Conservation (phyloP, 1,140 invertebrate species). For the Pseudomyrmex pallidus region DNA sequence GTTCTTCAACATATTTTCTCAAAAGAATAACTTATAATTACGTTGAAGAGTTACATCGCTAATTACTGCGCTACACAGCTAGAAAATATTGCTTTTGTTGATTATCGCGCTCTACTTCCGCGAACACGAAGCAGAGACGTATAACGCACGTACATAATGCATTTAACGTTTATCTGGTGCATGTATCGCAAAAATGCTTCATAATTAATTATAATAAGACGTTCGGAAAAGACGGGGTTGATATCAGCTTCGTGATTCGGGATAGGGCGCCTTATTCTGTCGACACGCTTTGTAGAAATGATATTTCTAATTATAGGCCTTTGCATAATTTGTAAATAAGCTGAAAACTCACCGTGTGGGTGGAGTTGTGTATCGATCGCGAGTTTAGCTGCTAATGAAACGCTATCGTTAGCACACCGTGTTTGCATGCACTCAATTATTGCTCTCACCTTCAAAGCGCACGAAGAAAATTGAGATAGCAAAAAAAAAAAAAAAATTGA, state of each 20-base stretch:
- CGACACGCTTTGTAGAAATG: constrained; percentile 2
- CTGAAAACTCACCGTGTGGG: constrained; percentile 19
- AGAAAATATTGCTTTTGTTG: constrained; percentile 21
- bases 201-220: constrained; percentile 32
- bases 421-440: constrained; percentile 53
- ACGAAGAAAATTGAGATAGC: not conserved
- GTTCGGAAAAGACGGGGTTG: not conserved
- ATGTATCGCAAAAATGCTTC: not conserved
- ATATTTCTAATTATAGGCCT: constrained; percentile 11
- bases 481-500: constrained; percentile 29
- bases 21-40: not conserved
- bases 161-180: constrained; percentile 14
- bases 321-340: constrained; percentile 49
- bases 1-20: not conserved
- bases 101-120: constrained; percentile 36
- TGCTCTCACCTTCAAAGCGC: constrained; percentile 11
- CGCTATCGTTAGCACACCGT: constrained; percentile 28
- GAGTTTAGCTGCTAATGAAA: constrained; percentile 54
- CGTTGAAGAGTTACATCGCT: not conserved
- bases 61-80: not conserved
- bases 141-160: constrained; percentile 2
- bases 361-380: constrained; percentile 47
- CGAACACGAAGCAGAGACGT: not conserved
- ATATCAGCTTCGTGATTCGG: too few relatives aligned
- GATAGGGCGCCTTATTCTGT: not conserved